Conservation (phyloP, 2,888 invertebrate species). For the Bruchidius siliquastri region DNA sequence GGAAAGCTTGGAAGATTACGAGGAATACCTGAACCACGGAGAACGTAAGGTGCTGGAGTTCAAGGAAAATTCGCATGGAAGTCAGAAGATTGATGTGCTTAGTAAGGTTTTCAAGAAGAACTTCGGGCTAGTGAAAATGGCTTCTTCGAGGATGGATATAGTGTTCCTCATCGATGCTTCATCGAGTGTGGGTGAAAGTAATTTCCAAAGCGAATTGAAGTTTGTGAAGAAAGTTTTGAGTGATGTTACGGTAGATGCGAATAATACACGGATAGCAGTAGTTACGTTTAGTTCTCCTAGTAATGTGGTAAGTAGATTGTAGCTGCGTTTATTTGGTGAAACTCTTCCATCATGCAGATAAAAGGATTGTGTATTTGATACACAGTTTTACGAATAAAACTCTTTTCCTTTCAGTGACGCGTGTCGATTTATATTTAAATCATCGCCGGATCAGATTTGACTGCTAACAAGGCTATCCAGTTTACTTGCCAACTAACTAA, state of each 20-base stretch:
- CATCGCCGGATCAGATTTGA: no score
- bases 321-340: no score
- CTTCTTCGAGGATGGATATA: constrained; percentile 51
- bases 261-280: constrained; percentile 60
- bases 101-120: constrained; percentile 54
- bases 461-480: no score
- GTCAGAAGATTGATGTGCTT: constrained; percentile 53
- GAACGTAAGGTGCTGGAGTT: constrained; percentile 34
- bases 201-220: constrained; percentile 63
- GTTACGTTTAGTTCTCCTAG: constrained; percentile 61
- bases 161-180: constrained; percentile 67
- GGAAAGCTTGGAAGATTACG: constrained; percentile 35
- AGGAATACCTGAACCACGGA: constrained; percentile 43
- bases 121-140: constrained; percentile 49
- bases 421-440: no score
- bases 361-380: no score
- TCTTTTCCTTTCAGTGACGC: no score
- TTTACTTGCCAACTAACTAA: no score
- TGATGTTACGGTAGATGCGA: constrained; percentile 60
- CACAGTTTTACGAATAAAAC: no score
- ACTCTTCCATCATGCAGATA: no score
- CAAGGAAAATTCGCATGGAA: constrained; percentile 44
- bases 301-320: constrained; percentile 51
- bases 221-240: constrained; percentile 64
- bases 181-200: constrained; percentile 61